phyloP scores from a whole-genome alignment of 2,797 vertebrate species.

The Geotrypetes seraphini region DNA sequence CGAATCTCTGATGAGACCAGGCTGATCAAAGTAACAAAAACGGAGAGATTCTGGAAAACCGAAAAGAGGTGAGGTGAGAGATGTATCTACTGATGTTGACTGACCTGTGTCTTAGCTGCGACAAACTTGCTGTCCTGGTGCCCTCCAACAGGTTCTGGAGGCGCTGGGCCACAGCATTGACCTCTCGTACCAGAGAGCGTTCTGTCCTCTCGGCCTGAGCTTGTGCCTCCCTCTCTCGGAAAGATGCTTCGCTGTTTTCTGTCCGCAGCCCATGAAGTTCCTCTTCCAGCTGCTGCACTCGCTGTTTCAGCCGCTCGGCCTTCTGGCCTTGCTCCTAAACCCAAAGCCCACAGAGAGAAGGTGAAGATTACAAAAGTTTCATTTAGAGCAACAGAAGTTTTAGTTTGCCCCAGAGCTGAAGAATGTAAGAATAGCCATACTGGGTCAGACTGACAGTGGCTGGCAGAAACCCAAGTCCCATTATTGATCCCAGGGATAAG shows the following conservation, averaged over 20 bases:
- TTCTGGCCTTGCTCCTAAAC: slow-evolving; percentile 37
- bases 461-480: too few species aligned
- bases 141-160: slow-evolving; percentile 13
- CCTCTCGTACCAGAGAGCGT: slow-evolving; percentile 22
- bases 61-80: too few species aligned
- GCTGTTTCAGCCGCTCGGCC: slow-evolving; percentile 9
- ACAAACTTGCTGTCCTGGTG: accelerated
- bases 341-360: neutral
- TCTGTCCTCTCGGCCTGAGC: slow-evolving; percentile 36
- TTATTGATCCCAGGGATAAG: too few species aligned
- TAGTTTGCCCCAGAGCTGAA: too few species aligned
- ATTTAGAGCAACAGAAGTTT: too few species aligned
- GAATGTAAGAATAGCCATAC: too few species aligned
- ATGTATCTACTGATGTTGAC: too few species aligned
- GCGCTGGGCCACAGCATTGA: slow-evolving; percentile 26
- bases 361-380: too few species aligned
- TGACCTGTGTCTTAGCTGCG: neutral
- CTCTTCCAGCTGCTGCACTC: slow-evolving; percentile 28
- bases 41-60: too few species aligned
- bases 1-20: too few species aligned
- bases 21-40: too few species aligned
- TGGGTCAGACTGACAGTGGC: too few species aligned
- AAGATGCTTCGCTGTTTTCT: slow-evolving; percentile 25
- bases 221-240: slow-evolving; percentile 8
- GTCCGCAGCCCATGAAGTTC: slow-evolving; percentile 28